Percentiles rank a stretch among this genome's conserved stretches.
Conservation (phyloP, 2,113 vertebrate genomes). For the Megaceryle torquata region DNA sequence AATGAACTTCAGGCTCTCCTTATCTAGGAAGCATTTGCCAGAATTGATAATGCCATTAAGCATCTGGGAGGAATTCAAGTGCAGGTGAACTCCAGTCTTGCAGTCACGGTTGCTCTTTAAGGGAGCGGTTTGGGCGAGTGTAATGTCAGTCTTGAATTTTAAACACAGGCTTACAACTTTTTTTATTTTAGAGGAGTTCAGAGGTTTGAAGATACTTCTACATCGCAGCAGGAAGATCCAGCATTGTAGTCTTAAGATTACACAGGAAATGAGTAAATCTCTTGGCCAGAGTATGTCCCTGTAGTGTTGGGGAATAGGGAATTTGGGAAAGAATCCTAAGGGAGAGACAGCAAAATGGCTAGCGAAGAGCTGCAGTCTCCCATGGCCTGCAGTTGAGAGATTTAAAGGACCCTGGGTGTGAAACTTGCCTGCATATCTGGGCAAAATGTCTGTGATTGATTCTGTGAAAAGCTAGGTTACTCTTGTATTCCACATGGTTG, state of each 20-base stretch:
- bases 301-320: neutral
- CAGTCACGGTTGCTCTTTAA: neutral
- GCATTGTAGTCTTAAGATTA: neutral
- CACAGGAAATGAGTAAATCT: neutral
- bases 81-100: neutral
- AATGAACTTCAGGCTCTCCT: neutral
- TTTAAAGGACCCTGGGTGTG: neutral
- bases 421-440: neutral
- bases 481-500: neutral
- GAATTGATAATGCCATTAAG: neutral
- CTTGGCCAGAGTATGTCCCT: neutral
- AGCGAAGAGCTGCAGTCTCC: neutral
- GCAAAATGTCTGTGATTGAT: too few relatives aligned
- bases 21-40: neutral
- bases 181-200: neutral
- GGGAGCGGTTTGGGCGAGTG: neutral
- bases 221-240: neutral
- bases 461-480: neutral
- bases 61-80: neutral
- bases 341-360: neutral
- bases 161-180: neutral
- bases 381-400: neutral
- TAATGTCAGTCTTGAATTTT: neutral
- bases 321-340: neutral
- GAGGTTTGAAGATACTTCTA: neutral